Conservation (phyloP, 2,888 invertebrate species). For the Steromphala cineraria region DNA sequence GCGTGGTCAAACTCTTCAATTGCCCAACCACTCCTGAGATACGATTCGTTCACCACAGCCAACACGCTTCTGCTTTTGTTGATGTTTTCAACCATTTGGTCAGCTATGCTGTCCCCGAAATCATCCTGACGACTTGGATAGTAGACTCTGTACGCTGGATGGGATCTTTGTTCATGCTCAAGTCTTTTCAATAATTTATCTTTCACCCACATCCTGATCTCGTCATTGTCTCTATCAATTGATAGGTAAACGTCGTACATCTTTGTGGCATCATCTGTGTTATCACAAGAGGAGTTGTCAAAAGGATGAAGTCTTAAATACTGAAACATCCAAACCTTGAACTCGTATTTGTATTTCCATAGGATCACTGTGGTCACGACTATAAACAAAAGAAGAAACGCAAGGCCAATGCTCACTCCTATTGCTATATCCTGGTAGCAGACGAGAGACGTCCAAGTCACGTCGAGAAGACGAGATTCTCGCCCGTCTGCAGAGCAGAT, state of each 20-base stretch:
- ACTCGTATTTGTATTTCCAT: not conserved
- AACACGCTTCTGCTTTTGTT: conserved; percentile 1
- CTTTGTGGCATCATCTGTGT: not conserved
- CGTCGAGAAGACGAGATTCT: not conserved
- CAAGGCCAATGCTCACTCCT: not conserved
- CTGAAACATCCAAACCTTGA: not conserved
- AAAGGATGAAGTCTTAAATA: not conserved
- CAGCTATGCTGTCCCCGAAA: not conserved
- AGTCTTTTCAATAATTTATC: not conserved
- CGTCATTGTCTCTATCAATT: not conserved
- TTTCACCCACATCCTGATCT: not conserved
- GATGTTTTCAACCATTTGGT: conserved; percentile 9
- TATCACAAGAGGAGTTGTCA: not conserved
- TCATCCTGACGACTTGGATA: conserved; percentile 15
- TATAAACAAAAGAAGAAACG: not conserved
- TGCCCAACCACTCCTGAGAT: not conserved
- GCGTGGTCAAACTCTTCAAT: conserved; percentile 4
- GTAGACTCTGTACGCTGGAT: not conserved
- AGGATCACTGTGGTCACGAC: not conserved
- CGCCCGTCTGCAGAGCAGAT: not conserved
- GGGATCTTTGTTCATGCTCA: not conserved
- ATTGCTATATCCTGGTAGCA: conserved; percentile 1
- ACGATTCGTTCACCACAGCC: not conserved
- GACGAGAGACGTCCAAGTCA: not conserved
- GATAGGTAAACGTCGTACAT: not conserved